Evolutionary conservation across 2,888 invertebrate genomes (phyloP), one percentile per base, ranked within the genome.

Genomic region (Caradrina kadenii): DNA sequence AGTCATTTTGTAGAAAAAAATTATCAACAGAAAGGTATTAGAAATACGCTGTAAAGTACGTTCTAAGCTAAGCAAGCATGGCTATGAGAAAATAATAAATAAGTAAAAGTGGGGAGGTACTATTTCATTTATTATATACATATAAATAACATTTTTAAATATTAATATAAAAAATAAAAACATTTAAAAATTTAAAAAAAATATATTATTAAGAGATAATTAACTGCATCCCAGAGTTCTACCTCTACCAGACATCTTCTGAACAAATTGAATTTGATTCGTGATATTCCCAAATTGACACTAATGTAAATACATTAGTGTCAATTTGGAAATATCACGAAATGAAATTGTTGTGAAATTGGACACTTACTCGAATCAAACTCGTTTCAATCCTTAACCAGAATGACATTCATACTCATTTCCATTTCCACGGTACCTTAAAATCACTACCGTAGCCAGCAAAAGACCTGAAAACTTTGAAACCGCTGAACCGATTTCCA

Each of bases 1-100:
- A 74, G 53, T 55, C 26, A 60, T 65, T 68, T 53, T 39, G 52
- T 49, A 56, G 55, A 53, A 63, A 58, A 74, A 65, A 45, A 62
- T 26, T 53, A 59, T 69, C 64, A 68, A 69, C 52, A 59, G 21
- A 39, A 26, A 26, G 26, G 26, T 54, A 62, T 45, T 68, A 67
- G 22, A 75, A 74, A 54, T 49, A 15, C 11, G 19, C 17, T 45
- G 22, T 35, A 62, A 11, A 13, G 31, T 50, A 19, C 2, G 50
- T 54, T n/a, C n/a, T 56, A 71, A 42, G 17, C 21, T 6, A 62
- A 26, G 42, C 7, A 52, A n/a, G 17, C 1, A 1, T 26, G n/a
- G 5, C 39, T 17, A 26, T 26, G 15, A 49, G 19, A 66, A 26
- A 49, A 21, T 48, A 42, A 53, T 26, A 13, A 53, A 21, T 22